A percentile compares a stretch with the other conserved stretches of the same genome.
These are phyloP conservation scores for Vicugna pacos DNA, from an alignment of 2,113 vertebrate genomes.

Conservation along the genomic window DNA sequence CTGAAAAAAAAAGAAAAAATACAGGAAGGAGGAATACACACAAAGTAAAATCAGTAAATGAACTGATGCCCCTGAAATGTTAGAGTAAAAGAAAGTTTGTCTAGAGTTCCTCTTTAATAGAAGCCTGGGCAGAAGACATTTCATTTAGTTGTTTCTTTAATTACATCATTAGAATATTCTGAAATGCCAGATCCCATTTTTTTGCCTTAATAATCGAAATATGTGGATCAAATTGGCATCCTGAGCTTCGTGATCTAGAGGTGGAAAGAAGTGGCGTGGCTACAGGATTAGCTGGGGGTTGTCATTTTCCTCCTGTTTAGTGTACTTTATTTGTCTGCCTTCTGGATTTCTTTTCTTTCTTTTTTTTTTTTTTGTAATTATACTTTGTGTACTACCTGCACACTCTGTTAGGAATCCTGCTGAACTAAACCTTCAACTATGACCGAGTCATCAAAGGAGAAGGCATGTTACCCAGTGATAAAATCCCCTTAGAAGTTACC, in stretches of 20 bases:
- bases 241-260: neutral
- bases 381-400: neutral
- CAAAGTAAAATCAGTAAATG: neutral
- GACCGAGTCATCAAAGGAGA: neutral
- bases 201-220: neutral
- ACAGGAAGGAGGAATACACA: neutral
- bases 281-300: neutral
- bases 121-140: neutral
- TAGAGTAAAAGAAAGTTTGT: neutral
- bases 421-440: neutral
- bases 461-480: neutral
- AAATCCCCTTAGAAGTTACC: neutral
- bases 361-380: neutral
- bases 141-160: neutral
- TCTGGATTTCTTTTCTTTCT: neutral
- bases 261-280: neutral
- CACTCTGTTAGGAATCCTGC: neutral
- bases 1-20: neutral
- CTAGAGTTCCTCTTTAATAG: neutral
- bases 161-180: neutral
- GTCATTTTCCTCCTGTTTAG: neutral
- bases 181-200: neutral
- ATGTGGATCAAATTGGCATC: neutral
- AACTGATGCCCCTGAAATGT: neutral
- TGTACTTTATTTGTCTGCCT: neutral